Conservation (phyloP, 2,888 invertebrate species). For the Tetramorium bicarinatum region DNA sequence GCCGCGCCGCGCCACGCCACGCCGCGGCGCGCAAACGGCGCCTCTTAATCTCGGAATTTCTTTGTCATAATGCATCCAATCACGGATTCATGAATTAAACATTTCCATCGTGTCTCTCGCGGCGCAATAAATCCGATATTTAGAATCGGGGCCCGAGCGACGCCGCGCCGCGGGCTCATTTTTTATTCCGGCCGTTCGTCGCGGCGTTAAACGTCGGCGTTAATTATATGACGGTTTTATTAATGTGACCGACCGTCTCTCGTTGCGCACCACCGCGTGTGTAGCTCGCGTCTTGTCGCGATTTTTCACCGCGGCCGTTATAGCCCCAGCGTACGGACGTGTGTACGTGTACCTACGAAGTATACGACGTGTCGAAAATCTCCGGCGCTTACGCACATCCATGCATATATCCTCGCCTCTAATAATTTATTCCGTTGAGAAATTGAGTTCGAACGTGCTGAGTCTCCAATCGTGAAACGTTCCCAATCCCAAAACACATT, state of each 20-base stretch:
- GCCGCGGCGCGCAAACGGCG: conserved; percentile 57
- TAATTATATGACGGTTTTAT: conserved; percentile 56
- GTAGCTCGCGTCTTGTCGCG: conserved; percentile 21
- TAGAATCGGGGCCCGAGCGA: conserved; percentile 45
- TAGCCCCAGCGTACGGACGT: neutral
- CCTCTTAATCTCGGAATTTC: conserved; percentile 76
- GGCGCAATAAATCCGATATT: conserved; percentile 54
- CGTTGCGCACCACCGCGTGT: neutral
- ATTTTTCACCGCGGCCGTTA: conserved; percentile 33
- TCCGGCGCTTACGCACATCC: conserved; percentile 17
- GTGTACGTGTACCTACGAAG: neutral
- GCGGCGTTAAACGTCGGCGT: conserved; percentile 55
- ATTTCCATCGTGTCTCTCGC: conserved; percentile 58
- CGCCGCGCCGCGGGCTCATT: too few relatives aligned
- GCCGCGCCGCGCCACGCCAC: conserved; percentile 7
- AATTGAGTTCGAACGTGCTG: conserved; percentile 50
- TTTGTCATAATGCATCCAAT: conserved; percentile 78
- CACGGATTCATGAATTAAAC: conserved; percentile 62
- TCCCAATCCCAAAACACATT: conserved; percentile 60
- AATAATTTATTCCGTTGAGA: conserved; percentile 49
- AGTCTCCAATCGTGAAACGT: conserved; percentile 39
- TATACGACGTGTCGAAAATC: conserved; percentile 42
- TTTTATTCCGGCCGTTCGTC: conserved; percentile 28
- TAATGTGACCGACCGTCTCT: conserved; percentile 38
- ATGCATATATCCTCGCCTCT: neutral